These are phyloP conservation scores for Elegia similella DNA, from an alignment of 2,888 invertebrate species.

Conservation along the genomic window DNA sequence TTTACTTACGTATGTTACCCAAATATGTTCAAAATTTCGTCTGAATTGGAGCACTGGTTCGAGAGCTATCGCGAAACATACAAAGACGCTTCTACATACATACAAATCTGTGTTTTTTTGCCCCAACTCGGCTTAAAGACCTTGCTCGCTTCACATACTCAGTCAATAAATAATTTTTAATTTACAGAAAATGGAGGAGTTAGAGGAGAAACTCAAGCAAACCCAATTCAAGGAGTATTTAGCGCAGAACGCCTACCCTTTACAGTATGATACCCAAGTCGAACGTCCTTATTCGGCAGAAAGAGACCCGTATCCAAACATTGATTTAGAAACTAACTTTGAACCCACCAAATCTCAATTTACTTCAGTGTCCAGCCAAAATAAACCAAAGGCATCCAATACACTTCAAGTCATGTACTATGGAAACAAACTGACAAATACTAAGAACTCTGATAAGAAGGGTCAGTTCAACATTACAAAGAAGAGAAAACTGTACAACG, in stretches of 20 bases:
- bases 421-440: conserved; percentile 42
- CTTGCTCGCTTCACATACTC: too few species aligned
- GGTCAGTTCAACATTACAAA: conserved; percentile 66
- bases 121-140: too few species aligned
- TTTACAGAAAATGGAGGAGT: conserved; percentile 62
- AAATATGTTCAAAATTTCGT: too few species aligned
- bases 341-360: conserved; percentile 35
- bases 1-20: too few species aligned
- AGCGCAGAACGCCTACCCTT: conserved; percentile 52
- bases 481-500: conserved; percentile 69
- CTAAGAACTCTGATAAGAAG: conserved; percentile 52
- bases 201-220: conserved; percentile 73
- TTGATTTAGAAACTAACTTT: conserved; percentile 39
- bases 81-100: too few species aligned
- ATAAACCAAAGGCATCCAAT: conserved; percentile 43
- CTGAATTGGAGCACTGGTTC: too few species aligned
- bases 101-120: too few species aligned
- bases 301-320: conserved; percentile 39
- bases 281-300: conserved; percentile 65
- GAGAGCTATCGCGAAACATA: too few species aligned
- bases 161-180: conserved; percentile 24
- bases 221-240: conserved; percentile 69
- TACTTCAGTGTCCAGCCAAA: conserved; percentile 33
- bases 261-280: conserved; percentile 57
- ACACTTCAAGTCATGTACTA: conserved; percentile 63